phyloP scores from a whole-genome alignment of 2,888 invertebrate species.

The Trimorus sp. region DNA sequence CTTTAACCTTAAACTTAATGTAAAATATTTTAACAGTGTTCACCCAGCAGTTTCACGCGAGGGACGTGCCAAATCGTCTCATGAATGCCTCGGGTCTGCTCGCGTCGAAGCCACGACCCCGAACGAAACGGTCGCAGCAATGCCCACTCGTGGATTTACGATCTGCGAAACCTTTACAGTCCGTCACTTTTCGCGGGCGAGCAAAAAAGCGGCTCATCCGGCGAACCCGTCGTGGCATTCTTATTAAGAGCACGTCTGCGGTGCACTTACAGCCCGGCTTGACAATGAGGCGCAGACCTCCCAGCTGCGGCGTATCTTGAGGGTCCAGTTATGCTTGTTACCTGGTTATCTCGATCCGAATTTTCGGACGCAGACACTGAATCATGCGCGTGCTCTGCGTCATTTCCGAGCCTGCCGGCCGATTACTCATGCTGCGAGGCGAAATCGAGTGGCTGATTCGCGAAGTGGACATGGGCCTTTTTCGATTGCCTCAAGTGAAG shows the following conservation, averaged over 20 bases:
- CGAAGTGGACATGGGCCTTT: too few species aligned
- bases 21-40: background rate
- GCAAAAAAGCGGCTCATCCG: slow-evolving; percentile 35
- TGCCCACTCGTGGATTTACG: slow-evolving; percentile 63
- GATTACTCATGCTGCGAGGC: slow-evolving; percentile 32
- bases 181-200: slow-evolving; percentile 62
- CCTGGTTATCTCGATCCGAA: slow-evolving; percentile 47
- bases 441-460: slow-evolving; percentile 13
- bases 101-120: slow-evolving; percentile 53
- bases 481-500: slow-evolving; percentile 1
- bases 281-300: slow-evolving; percentile 57
- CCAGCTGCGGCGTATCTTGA: slow-evolving; percentile 41
- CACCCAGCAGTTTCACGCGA: slow-evolving; percentile 28
- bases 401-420: slow-evolving; percentile 46
- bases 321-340: slow-evolving; percentile 54
- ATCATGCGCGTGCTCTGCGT: slow-evolving; percentile 56
- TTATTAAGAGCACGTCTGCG: slow-evolving; percentile 58
- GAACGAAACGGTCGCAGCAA: slow-evolving; percentile 54
- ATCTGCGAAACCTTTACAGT: slow-evolving; percentile 63
- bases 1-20: slow-evolving; percentile 37
- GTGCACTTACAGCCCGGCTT: slow-evolving; percentile 30
- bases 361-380: slow-evolving; percentile 39
- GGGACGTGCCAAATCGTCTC: slow-evolving; percentile 55
- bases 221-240: slow-evolving; percentile 41
- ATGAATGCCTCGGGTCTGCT: slow-evolving; percentile 44